Evolutionary conservation across 1,140 invertebrate genomes (phyloP).

Genomic region (Trialeurodes vaporariorum): DNA sequence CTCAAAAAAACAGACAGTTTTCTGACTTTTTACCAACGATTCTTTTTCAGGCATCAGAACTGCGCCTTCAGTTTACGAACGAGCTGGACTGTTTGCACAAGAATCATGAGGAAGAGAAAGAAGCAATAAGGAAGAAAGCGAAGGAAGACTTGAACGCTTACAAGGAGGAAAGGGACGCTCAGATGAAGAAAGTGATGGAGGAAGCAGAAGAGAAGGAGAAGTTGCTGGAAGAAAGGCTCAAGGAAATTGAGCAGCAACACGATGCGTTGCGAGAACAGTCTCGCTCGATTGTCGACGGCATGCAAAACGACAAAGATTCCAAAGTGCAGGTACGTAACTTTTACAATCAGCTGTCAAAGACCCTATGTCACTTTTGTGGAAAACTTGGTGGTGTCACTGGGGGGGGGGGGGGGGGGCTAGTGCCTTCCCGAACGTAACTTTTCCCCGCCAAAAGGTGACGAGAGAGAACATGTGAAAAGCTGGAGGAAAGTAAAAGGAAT

Average conservation of each 20-base stretch:
- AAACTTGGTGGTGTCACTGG: no score
- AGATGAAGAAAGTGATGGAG: conserved; percentile 11
- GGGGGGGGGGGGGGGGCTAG: no score
- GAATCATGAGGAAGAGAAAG: conserved; percentile 6
- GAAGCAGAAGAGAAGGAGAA: conserved; percentile 26
- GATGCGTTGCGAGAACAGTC: conserved; percentile 29
- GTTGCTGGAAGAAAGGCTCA: conserved; percentile 29
- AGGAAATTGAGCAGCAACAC: conserved; percentile 26
- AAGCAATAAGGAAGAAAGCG: background rate
- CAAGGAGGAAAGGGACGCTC: conserved; percentile 15
- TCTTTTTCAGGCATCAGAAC: conserved; percentile 11
- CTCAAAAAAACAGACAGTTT: no score
- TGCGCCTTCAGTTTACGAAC: conserved; percentile 16
- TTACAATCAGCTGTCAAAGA: no score
- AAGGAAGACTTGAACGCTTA: conserved; percentile 9
- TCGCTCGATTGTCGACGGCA: conserved; percentile 23
- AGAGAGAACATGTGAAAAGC: no score
- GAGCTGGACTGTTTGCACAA: conserved; percentile 13
- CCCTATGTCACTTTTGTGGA: no score
- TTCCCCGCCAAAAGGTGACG: no score
- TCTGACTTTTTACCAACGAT: background rate
- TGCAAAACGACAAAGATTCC: conserved; percentile 28
- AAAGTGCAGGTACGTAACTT: conserved; percentile 27
- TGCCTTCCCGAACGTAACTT: no score
- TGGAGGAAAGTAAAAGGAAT: no score